Evolutionary conservation across 2,888 invertebrate species (phyloP), one percentile per base, ranked within the genome.

Genomic region (Leptarthrus brevirostris): DNA sequence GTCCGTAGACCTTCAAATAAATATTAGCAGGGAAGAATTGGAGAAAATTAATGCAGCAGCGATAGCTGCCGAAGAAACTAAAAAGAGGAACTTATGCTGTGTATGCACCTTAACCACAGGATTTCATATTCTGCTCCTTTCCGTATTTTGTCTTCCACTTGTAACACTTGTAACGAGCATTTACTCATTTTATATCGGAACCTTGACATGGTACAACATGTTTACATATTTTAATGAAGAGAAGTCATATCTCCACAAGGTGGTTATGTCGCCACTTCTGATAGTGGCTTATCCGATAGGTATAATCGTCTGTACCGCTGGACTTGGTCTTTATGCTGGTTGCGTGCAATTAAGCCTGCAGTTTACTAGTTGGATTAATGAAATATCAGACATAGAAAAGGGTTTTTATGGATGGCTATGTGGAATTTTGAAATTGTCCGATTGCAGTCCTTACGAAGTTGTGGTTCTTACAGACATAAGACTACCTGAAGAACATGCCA

Each of bases 391-490:
- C 83, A 89, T 91, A 80, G 93, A 93, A 79, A 93, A 93, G 82
- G 92, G 92, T 0, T 92, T 92, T 84, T 93, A 91, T 78, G 92
- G 92, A 4, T 92, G 92, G 92, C 83, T 92, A 16, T 93, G 92
- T 81, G 88, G 89, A 74, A 85, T 87, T 47, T 78, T 92, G 36
- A 88, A 87, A 74, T 85, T 92, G 78, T 90, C 91, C 14, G 90
- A 92, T 79, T 93, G 92, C 80, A 89, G 92, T 78, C 92, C 92
- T 0, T 93, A 93, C 83, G 91, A 92, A 81, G 90, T 91, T 72
- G 89, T 91, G 1, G 85, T 91, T 56, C 81, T 90, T 44, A 89
- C 89, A 79, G 90, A 90, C 82, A 87, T 89, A 54, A 80, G 81
- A 12, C 76, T 81, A 14, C 80, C 82, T 6, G 82, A 83, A 8